Evolutionary conservation across 2,113 vertebrate species (phyloP), one percentile per base, ranked within the genome.

Genomic region (Oryzias woworae): DNA sequence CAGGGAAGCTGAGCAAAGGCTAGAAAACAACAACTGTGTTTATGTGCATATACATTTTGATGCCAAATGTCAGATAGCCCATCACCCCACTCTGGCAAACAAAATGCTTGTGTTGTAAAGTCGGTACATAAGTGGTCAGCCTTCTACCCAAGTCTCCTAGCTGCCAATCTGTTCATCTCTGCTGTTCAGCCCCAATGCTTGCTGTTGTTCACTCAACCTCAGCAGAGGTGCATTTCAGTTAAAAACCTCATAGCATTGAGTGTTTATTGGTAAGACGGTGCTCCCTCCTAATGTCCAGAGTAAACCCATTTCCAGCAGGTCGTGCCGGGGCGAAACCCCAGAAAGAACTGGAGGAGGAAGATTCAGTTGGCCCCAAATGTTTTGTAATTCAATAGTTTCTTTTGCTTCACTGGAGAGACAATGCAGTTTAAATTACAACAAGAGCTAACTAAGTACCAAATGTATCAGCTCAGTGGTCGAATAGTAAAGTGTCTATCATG

Each of bases 101-200:
- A 86, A 90, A 88, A 81, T 67, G 80, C 68, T 76, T 51, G 71
- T 69, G 58, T 78, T 81, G 79, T 90, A 81, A 88, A 81, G 73
- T 71, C 63, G 1, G 17, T 50, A 68, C 85, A 81, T 81, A 67
- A 54, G 82, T 77, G 85, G 81, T 85, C 78, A 89, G 66, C 58
- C 47, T 28, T 58, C 63, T 1, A 13, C 42, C 61, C 45, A 22
- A 60, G 45, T 69, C 71, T 79, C 69, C 52, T 55, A 75, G 57
- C 73, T 73, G 76, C 85, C 80, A 69, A 69, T 77, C 80, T 13
- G 18, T 58, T 78, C 24, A 15, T 58, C 58, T 81, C 70, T 8
- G 13, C 74, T 60, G 71, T 55, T 58, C 44, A 67, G 63, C 63
- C 77, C 75, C 17, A 56, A 5, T 20, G 43, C 63, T 66, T 24